Evolutionary conservation across 1,140 invertebrate species (phyloP).

Genomic region (Bombus sylvicola): DNA sequence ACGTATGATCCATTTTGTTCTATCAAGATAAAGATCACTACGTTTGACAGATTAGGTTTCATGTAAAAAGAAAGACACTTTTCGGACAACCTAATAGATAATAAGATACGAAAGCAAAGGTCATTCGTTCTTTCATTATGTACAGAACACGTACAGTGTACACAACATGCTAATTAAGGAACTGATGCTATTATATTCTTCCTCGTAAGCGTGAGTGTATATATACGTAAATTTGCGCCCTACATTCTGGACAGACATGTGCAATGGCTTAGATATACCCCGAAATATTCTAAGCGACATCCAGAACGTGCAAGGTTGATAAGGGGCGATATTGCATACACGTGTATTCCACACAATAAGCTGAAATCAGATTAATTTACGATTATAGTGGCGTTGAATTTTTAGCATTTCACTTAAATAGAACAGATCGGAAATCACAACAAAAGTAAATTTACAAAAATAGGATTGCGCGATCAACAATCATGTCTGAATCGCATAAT

Average conservation of each 20-base stretch:
- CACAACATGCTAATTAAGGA: constrained; percentile 33
- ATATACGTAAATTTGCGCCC: constrained; percentile 25
- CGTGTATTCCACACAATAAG: constrained; percentile 11
- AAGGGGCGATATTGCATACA: constrained; percentile 13
- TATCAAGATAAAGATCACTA: too few species aligned
- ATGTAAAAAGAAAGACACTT: too few species aligned
- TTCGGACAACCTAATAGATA: too few species aligned
- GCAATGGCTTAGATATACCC: constrained; percentile 29
- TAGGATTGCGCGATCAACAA: too few species aligned
- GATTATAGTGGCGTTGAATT: constrained; percentile 6
- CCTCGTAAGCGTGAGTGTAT: neutral
- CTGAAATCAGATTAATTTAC: constrained; percentile 31
- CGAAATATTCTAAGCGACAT: constrained; percentile 24
- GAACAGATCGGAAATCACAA: neutral
- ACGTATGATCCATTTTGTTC: too few species aligned
- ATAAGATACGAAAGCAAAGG: neutral
- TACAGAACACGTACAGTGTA: neutral
- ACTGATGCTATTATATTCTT: constrained; percentile 21
- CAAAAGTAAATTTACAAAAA: too few species aligned
- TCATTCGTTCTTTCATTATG: neutral
- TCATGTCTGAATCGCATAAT: neutral
- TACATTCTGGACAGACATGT: constrained; percentile 32
- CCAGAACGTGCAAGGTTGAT: constrained; percentile 29
- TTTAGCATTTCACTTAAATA: neutral
- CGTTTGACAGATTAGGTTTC: too few species aligned